Evolutionary conservation across 2,113 vertebrate species (phyloP).

Genomic region (Poicephalus meyeri): DNA sequence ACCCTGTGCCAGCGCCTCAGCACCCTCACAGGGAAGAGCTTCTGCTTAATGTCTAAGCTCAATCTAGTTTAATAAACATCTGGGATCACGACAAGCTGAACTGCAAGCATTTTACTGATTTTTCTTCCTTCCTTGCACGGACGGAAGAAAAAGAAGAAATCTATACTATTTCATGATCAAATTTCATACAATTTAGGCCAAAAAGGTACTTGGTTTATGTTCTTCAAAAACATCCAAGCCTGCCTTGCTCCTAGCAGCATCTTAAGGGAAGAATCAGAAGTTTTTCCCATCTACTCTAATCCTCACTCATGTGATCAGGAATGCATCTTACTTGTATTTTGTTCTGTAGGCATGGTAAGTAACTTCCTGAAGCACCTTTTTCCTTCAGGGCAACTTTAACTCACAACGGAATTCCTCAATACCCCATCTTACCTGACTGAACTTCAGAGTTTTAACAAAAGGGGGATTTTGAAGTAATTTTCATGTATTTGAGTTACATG

Average conservation of each 20-base stretch:
- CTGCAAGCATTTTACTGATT: neutral
- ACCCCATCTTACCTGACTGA: conserved; percentile 50
- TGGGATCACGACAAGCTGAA: neutral
- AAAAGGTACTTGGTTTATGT: neutral
- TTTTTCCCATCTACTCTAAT: neutral
- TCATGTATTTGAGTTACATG: conserved; percentile 77
- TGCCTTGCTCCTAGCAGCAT: neutral
- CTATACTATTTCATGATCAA: neutral
- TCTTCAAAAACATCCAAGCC: neutral
- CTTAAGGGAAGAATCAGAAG: neutral
- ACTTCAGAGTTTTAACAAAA: conserved; percentile 69
- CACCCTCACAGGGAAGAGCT: neutral
- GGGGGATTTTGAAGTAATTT: conserved; percentile 72
- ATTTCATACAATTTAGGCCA: neutral
- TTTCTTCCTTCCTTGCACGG: neutral
- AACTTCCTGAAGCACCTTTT: neutral
- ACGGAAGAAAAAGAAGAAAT: neutral
- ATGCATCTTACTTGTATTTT: no score
- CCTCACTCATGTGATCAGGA: neutral
- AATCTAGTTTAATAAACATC: neutral
- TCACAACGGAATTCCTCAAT: neutral
- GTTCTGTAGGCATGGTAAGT: no score
- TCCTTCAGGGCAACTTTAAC: neutral
- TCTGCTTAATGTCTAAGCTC: neutral
- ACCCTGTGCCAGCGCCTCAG: neutral